phyloP scores from a whole-genome alignment of 2,113 vertebrate species.

The Pungitius pungitius region DNA sequence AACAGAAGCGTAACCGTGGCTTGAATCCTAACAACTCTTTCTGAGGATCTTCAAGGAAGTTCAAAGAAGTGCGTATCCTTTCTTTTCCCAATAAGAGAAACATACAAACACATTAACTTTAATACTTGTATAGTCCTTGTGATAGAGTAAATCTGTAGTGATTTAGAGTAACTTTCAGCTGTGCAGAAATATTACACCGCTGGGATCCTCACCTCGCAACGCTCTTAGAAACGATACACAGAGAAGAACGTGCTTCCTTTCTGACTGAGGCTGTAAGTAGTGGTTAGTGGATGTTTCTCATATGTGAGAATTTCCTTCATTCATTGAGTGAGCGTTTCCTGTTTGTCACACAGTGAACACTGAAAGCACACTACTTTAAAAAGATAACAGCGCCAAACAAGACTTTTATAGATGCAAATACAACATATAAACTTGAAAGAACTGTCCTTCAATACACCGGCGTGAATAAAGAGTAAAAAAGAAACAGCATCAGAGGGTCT shows the following conservation, averaged over 20 bases:
- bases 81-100: conserved; percentile 35
- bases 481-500: conserved; percentile 10
- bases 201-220: conserved; percentile 25
- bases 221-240: conserved; percentile 39
- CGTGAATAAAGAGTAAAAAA: conserved; percentile 29
- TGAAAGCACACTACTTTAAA: conserved; percentile 14
- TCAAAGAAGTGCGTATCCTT: conserved; percentile 46
- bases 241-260: conserved; percentile 75
- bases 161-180: conserved; percentile 9
- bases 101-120: conserved; percentile 10
- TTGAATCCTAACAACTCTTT: conserved; percentile 71
- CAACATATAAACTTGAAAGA: neutral
- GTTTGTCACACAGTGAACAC: conserved; percentile 39
- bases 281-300: conserved; percentile 65
- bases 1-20: conserved; percentile 66
- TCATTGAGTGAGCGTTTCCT: conserved; percentile 77
- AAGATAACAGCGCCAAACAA: conserved; percentile 15
- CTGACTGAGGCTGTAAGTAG: conserved; percentile 53
- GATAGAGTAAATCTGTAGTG: neutral
- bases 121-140: neutral
- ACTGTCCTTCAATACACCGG: neutral
- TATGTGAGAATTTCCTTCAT: conserved; percentile 75
- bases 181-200: conserved; percentile 24
- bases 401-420: neutral
- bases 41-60: conserved; percentile 65